These are phyloP conservation scores for chimpanzee (Pan troglodytes) DNA, from an alignment of 2,113 vertebrate genomes.

Conservation along the genomic window DNA sequence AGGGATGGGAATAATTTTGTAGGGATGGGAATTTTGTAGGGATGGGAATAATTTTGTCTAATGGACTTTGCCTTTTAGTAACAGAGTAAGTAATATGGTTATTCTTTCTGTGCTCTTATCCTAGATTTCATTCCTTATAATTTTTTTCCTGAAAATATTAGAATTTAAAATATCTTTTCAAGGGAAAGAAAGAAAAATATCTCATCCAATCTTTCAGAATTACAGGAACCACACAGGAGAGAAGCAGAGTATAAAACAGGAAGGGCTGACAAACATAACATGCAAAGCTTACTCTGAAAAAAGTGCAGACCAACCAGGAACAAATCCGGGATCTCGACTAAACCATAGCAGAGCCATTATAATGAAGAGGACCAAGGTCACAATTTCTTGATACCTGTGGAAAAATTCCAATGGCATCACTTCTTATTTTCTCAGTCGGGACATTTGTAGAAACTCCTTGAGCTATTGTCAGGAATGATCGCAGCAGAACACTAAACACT, in stretches of 20 bases:
- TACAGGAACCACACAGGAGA: not conserved
- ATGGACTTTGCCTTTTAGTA: not conserved
- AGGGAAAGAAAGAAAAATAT: not conserved
- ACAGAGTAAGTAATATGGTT: not conserved
- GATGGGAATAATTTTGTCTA: not conserved
- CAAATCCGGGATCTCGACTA: conserved; percentile 92
- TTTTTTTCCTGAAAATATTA: not conserved
- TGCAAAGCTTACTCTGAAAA: conserved; percentile 89
- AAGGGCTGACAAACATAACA: not conserved
- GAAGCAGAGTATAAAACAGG: not conserved
- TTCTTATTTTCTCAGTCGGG: conserved; percentile 2
- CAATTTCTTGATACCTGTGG: conserved; percentile 90
- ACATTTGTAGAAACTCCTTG: not conserved
- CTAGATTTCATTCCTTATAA: not conserved
- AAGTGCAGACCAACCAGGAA: conserved; percentile 91
- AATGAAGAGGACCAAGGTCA: conserved; percentile 89
- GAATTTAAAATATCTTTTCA: not conserved
- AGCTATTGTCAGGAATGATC: not conserved
- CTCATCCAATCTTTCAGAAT: not conserved
- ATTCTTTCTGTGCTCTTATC: not conserved
- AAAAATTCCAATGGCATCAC: conserved; percentile 64
- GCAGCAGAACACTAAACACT: not conserved
- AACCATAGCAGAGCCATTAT: conserved; percentile 93
- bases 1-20: not conserved
- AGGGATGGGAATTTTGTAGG: not conserved